Conservation (phyloP, 2,113 vertebrate species). For the Labrus mixtus region DNA sequence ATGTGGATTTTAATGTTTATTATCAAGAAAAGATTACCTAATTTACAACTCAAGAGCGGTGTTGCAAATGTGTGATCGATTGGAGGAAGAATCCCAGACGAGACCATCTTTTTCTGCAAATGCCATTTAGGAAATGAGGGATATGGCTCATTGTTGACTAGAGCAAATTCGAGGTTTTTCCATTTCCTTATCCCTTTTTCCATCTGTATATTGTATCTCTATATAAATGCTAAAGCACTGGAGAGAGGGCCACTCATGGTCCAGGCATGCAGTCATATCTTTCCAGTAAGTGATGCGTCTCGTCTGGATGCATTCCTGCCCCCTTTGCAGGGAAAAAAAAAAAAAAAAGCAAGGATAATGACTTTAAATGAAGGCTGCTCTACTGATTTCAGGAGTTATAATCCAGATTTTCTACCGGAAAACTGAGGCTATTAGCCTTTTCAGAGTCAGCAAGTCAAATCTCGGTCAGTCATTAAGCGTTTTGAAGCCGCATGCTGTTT, state of each 20-base stretch:
- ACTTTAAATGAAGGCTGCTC: background rate
- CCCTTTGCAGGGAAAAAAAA: conserved; percentile 44
- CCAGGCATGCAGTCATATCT: conserved; percentile 50
- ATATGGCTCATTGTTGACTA: conserved; percentile 5
- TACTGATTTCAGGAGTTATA: background rate
- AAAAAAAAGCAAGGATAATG: conserved; percentile 31
- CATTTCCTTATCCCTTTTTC: background rate
- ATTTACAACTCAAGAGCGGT: background rate
- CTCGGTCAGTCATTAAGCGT: conserved; percentile 55
- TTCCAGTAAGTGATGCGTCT: conserved; percentile 69
- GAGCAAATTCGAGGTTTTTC: background rate
- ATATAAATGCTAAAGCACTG: background rate
- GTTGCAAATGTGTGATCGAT: conserved; percentile 34
- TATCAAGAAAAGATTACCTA: background rate
- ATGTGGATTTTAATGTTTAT: background rate
- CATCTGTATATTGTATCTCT: background rate
- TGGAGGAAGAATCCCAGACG: conserved; percentile 48
- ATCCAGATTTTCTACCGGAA: background rate
- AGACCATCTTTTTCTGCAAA: conserved; percentile 44
- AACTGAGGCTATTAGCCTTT: background rate
- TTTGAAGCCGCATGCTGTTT: conserved; percentile 53
- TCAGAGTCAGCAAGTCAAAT: conserved; percentile 51
- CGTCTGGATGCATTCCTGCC: conserved; percentile 48
- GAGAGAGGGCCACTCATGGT: conserved; percentile 48
- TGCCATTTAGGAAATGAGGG: conserved; percentile 39